Evolutionary conservation across 2,888 invertebrate species (phyloP), one percentile per base, ranked within the genome.

Genomic region (Meloe dianella): DNA sequence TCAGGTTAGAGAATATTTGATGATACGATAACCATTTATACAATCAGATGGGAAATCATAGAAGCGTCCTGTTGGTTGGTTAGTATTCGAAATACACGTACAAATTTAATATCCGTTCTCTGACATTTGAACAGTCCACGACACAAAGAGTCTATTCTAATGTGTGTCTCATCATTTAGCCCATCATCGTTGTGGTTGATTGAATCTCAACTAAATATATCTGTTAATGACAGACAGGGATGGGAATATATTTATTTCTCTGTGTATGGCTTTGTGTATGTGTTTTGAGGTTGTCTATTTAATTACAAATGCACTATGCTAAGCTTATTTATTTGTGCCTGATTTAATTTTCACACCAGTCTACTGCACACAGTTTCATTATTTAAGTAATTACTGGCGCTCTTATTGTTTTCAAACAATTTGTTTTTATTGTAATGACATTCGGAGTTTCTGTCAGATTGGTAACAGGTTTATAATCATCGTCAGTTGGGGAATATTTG

Each of bases 71-170:
- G 54, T 54, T 47, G 60, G 58, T 47, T 56, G 60, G 57, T 60
- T 61, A 54, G 62, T 62, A 54, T 57, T 63, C 63, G 20, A 51
- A 24, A 35, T 63, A 67, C 70, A 70, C 69, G 69, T 71, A 66
- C 72, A 72, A 73, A 74, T 73, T 73, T 72, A 73, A 74, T 74
- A 74, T 73, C 72, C 74, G 73, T 68, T 63, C n/a, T 67, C 64
- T 71, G 73, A 73, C 70, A 73, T 72, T 71, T 68, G 71, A 74
- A 68, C 73, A 67, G 71, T 61, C 64, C 51, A 62, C 24, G 30
- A 63, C 61, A 70, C 70, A 70, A 70, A 70, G 70, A 63, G 66
- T 63, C 35, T 57, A 51, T 58, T 58, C 57, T 22, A 57, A 38
- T 63, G 63, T 68, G 65, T 61, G 57, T 63, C 51, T 73, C 71